These are phyloP conservation scores for Sinocyclocheilus maitianheensis DNA, from an alignment of 2,113 vertebrate species.

Conservation along the genomic window DNA sequence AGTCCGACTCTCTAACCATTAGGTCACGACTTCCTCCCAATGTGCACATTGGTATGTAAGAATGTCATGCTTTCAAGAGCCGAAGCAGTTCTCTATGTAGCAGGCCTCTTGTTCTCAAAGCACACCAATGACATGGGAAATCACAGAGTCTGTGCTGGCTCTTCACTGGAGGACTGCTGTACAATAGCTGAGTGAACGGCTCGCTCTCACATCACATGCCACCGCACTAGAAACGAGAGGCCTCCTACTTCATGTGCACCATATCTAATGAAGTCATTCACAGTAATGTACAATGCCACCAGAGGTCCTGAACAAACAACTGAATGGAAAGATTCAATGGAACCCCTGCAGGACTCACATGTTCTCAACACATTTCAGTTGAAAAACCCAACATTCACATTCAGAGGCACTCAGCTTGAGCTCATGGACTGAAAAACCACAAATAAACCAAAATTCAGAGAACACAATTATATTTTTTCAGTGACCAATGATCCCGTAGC, in stretches of 20 bases:
- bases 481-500: neutral
- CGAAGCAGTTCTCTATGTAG: neutral
- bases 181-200: conserved; percentile 29
- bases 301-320: conserved; percentile 32
- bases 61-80: neutral
- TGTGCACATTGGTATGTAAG: neutral
- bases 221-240: conserved; percentile 1
- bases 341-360: conserved; percentile 9
- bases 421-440: neutral
- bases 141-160: conserved; percentile 23
- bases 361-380: neutral
- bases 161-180: conserved; percentile 1
- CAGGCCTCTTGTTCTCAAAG: conserved; percentile 48
- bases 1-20: too few relatives aligned
- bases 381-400: conserved; percentile 25
- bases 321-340: conserved; percentile 27
- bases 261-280: conserved; percentile 71
- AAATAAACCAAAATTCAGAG: neutral
- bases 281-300: conserved; percentile 67
- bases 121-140: conserved; percentile 52
- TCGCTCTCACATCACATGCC: conserved; percentile 24
- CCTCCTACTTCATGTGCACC: conserved; percentile 44
- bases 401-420: conserved; percentile 5
- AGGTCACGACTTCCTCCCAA: too few relatives aligned
- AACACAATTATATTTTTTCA: neutral